Evolutionary conservation across 1,140 invertebrate genomes (phyloP).

Genomic region (Bicyclus anynana): DNA sequence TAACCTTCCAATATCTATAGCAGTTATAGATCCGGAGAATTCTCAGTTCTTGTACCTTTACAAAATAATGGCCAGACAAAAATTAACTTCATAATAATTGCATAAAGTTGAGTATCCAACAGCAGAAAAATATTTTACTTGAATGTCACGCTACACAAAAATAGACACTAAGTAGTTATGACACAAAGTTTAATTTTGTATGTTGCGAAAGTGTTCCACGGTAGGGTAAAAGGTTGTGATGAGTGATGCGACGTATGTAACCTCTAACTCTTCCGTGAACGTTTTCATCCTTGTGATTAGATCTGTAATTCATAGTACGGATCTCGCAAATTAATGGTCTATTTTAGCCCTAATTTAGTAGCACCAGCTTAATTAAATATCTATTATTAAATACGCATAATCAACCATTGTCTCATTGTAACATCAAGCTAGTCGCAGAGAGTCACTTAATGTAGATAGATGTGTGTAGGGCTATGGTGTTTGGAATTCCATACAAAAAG

Average conservation of each 20-base stretch:
- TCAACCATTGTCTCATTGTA: no score
- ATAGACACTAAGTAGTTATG: slow-evolving; percentile 1
- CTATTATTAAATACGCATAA: no score
- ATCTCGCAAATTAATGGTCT: neutral
- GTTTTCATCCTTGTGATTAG: slow-evolving; percentile 28
- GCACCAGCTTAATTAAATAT: no score
- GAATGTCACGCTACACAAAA: slow-evolving; percentile 3
- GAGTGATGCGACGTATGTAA: slow-evolving; percentile 60
- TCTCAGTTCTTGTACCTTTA: slow-evolving; percentile 32
- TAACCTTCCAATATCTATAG: no score
- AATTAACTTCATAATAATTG: no score
- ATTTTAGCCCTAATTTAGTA: neutral
- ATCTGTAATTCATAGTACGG: slow-evolving; percentile 10
- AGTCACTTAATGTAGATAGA: no score
- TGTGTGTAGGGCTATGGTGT: no score
- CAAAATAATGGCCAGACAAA: no score
- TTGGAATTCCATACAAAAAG: no score
- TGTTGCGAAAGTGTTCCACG: slow-evolving; percentile 24
- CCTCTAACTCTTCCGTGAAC: slow-evolving; percentile 51
- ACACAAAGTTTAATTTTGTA: slow-evolving; percentile 21
- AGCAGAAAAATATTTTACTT: neutral
- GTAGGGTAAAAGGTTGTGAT: slow-evolving; percentile 51
- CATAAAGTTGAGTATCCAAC: slow-evolving; percentile 24
- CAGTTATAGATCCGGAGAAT: slow-evolving; percentile 6
- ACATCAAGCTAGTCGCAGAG: no score